phyloP scores from a whole-genome alignment of 2,113 vertebrate species.

The Leucoraja erinaceus region DNA sequence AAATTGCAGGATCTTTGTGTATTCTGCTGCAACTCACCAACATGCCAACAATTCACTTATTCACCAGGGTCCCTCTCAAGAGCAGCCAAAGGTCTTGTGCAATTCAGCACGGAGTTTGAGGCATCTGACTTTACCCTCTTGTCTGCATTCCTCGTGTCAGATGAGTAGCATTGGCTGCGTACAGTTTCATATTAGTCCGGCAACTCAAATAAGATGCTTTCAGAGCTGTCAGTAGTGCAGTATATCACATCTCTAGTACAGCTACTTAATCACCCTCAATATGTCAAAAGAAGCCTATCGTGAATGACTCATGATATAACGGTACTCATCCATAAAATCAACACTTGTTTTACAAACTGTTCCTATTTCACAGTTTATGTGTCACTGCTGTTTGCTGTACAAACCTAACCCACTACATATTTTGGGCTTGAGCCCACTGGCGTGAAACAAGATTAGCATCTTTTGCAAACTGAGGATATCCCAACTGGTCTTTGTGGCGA shows the following conservation, averaged over 20 bases:
- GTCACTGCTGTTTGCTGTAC: neutral
- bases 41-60: neutral
- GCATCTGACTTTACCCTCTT: neutral
- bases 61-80: neutral
- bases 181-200: constrained; percentile 17
- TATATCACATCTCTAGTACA: constrained; percentile 33
- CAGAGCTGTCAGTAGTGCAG: constrained; percentile 27
- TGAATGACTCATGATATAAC: constrained; percentile 31
- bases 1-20: neutral
- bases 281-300: constrained; percentile 28
- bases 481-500: neutral
- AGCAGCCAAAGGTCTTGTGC: neutral
- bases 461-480: neutral
- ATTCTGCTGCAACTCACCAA: neutral
- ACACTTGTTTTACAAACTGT: constrained; percentile 38
- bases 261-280: constrained; percentile 37
- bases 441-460: neutral
- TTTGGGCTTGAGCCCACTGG: neutral
- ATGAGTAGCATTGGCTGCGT: neutral
- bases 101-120: neutral
- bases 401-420: neutral
- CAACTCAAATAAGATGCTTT: constrained; percentile 34
- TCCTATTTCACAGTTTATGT: constrained; percentile 37
- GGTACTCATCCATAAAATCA: constrained; percentile 37
- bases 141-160: neutral